phyloP scores from a whole-genome alignment of 2,113 vertebrate species.

The Columba livia region DNA sequence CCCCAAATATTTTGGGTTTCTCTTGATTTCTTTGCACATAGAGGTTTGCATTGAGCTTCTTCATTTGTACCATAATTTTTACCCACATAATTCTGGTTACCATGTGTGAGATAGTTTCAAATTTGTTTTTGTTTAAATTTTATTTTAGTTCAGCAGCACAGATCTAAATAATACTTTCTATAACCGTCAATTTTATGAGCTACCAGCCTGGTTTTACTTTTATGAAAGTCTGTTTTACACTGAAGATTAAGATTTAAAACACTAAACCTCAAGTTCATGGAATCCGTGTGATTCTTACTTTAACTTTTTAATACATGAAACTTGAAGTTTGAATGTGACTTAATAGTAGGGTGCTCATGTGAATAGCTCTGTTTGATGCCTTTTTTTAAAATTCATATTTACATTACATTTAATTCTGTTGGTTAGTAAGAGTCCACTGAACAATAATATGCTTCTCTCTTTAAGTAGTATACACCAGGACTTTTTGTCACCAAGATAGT shows the following conservation, averaged over 20 bases:
- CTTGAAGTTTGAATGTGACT: neutral
- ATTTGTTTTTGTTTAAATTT: neutral
- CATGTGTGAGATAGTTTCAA: accelerated
- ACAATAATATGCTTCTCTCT: neutral
- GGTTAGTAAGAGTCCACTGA: neutral
- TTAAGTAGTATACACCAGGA: neutral
- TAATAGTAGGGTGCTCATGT: neutral
- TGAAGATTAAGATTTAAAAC: neutral
- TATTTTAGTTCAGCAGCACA: neutral
- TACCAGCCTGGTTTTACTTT: neutral
- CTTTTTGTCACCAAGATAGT: neutral
- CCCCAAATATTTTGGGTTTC: neutral
- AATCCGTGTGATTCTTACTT: neutral
- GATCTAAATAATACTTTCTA: neutral
- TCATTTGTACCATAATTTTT: neutral
- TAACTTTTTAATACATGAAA: neutral
- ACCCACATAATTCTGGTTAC: neutral
- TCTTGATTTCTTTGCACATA: neutral
- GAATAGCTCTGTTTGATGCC: neutral
- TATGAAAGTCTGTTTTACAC: neutral
- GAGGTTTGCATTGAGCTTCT: neutral
- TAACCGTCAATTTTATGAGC: neutral
- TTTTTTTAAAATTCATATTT: neutral
- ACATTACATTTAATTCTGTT: neutral
- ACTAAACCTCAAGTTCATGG: neutral